Evolutionary conservation across 2,888 invertebrate genomes (phyloP).

Genomic region (Lepidonotus clava): DNA sequence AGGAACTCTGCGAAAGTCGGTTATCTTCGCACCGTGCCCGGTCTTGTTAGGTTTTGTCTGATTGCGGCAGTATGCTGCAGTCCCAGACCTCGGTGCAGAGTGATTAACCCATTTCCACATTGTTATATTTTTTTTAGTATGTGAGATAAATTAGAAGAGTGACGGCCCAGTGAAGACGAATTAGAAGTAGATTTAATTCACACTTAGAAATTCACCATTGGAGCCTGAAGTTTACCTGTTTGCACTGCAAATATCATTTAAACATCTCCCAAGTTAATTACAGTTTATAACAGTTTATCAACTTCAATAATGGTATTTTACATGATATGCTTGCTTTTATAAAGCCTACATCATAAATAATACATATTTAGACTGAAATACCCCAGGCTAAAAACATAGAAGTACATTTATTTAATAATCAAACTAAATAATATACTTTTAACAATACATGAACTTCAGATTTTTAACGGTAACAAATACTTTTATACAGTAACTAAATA

Average conservation of each 20-base stretch:
- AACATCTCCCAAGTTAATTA: background rate
- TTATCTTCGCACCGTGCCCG: no score
- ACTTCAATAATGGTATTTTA: no score
- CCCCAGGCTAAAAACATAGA: no score
- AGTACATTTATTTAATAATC: no score
- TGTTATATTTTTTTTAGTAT: background rate
- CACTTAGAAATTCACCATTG: background rate
- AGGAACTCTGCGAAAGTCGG: no score
- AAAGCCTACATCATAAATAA: background rate
- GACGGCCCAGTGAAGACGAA: background rate
- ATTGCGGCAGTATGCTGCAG: no score
- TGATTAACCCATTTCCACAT: no score
- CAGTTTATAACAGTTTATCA: background rate
- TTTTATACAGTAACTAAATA: background rate
- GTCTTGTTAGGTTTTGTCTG: no score
- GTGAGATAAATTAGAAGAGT: background rate
- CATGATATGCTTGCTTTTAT: background rate
- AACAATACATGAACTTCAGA: no score
- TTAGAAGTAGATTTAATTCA: background rate
- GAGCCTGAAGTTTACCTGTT: background rate
- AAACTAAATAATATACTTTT: no score
- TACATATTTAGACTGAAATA: no score
- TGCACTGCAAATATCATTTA: background rate
- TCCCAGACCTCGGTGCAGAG: no score
- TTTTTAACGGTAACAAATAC: background rate